Percentiles rank a stretch among this genome's conserved stretches.
These are phyloP conservation scores for Cynopterus brachyotis DNA, from an alignment of 2,113 vertebrate genomes.

Conservation along the genomic window DNA sequence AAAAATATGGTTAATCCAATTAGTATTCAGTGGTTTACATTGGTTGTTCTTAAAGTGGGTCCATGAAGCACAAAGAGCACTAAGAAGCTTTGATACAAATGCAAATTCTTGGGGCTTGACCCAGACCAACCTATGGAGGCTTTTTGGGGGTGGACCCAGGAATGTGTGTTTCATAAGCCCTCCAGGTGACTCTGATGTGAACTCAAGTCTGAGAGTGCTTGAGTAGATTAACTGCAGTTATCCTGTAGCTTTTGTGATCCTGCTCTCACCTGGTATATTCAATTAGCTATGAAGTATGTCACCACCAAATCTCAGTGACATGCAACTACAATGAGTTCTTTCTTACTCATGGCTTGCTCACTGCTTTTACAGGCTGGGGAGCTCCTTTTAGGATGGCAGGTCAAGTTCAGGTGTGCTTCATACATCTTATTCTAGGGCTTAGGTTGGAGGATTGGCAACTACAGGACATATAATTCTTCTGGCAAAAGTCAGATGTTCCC, in stretches of 20 bases:
- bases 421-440: neutral
- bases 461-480: neutral
- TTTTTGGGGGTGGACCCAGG: neutral
- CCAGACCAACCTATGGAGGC: neutral
- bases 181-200: neutral
- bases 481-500: neutral
- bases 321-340: neutral
- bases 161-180: neutral
- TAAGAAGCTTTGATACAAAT: neutral
- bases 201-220: neutral
- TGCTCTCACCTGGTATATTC: neutral
- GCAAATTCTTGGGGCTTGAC: neutral
- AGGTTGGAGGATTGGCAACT: neutral
- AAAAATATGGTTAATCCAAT: neutral
- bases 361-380: neutral
- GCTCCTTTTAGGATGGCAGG: neutral
- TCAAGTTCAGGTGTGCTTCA: neutral
- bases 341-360: neutral
- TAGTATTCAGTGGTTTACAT: neutral
- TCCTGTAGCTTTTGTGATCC: neutral
- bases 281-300: neutral
- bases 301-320: neutral
- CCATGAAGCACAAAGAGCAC: neutral
- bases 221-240: neutral
- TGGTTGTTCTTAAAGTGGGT: neutral